phyloP scores from a whole-genome alignment of 2,888 invertebrate genomes.

The Agrochola circellaris region DNA sequence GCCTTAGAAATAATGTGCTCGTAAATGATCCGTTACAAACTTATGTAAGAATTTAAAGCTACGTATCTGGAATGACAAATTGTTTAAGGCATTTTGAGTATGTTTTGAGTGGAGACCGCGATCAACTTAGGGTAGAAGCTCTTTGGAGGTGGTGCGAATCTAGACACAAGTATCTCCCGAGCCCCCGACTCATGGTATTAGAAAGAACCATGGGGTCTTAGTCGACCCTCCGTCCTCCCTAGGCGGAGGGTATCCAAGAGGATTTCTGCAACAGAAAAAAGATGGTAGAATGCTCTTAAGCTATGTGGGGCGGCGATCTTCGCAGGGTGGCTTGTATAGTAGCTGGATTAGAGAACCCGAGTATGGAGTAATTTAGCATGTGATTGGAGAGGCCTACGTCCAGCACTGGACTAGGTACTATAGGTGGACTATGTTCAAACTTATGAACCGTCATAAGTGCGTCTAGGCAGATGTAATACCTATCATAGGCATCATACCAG shows the following conservation, averaged over 20 bases:
- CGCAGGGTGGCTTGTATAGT: too few relatives aligned
- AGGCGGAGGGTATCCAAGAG: too few relatives aligned
- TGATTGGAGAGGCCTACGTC: background rate
- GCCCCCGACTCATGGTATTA: too few relatives aligned
- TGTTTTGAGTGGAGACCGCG: background rate
- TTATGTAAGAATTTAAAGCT: constrained; percentile 42
- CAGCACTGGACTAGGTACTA: background rate
- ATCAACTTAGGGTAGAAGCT: background rate
- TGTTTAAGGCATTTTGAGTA: background rate
- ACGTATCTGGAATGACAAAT: constrained; percentile 15
- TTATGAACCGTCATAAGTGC: background rate
- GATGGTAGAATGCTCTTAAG: too few relatives aligned
- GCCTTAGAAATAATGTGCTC: constrained; percentile 28
- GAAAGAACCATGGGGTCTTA: too few relatives aligned
- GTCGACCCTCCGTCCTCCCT: too few relatives aligned
- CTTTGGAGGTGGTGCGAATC: too few relatives aligned
- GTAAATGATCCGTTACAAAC: constrained; percentile 34
- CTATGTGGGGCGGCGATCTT: too few relatives aligned
- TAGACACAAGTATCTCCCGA: too few relatives aligned
- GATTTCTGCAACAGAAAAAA: too few relatives aligned
- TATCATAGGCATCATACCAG: background rate
- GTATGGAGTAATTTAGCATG: background rate
- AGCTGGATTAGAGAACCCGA: background rate
- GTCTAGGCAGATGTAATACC: background rate
- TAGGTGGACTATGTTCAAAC: background rate